phyloP scores from a whole-genome alignment of 2,888 invertebrate genomes.

The Eristalinus sepulchralis region DNA sequence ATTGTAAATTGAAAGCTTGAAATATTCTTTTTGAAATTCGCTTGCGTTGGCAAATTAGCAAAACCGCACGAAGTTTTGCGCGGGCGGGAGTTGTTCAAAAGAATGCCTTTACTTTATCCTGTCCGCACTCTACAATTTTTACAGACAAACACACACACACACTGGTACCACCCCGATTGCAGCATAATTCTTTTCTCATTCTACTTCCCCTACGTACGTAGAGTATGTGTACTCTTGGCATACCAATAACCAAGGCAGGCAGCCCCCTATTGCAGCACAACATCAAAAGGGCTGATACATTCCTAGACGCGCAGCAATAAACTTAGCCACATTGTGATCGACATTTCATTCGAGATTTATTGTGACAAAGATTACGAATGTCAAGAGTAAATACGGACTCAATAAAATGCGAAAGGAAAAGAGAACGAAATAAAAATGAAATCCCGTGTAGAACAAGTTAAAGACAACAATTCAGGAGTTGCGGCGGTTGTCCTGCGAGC shows the following conservation, averaged over 20 bases:
- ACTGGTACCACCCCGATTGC: constrained; percentile 39
- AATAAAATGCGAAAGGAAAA: constrained; percentile 20
- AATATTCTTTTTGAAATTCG: constrained; percentile 24
- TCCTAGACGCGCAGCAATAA: constrained; percentile 54
- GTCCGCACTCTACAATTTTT: constrained; percentile 1
- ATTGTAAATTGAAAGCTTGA: constrained; percentile 31
- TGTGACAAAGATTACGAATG: constrained; percentile 70
- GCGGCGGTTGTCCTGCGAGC: constrained; percentile 32
- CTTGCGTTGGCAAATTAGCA: constrained; percentile 51
- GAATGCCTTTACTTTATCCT: constrained; percentile 47
- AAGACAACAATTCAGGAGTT: constrained; percentile 65
- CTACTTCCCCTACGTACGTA: neutral
- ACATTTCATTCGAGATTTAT: constrained; percentile 68
- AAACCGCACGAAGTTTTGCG: constrained; percentile 7
- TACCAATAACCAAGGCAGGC: constrained; percentile 32
- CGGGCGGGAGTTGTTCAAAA: neutral
- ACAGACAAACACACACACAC: neutral
- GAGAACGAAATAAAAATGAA: constrained; percentile 18
- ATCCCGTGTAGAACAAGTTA: constrained; percentile 59
- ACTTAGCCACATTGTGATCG: constrained; percentile 63
- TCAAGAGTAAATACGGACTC: constrained; percentile 57
- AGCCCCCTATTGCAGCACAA: constrained; percentile 56
- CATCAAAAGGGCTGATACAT: constrained; percentile 66
- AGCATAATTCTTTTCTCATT: constrained; percentile 15
- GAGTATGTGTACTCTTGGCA: neutral